phyloP scores from a whole-genome alignment of 37 sponge, comb jelly and placozoan species.

The Spongilla lacustris region DNA sequence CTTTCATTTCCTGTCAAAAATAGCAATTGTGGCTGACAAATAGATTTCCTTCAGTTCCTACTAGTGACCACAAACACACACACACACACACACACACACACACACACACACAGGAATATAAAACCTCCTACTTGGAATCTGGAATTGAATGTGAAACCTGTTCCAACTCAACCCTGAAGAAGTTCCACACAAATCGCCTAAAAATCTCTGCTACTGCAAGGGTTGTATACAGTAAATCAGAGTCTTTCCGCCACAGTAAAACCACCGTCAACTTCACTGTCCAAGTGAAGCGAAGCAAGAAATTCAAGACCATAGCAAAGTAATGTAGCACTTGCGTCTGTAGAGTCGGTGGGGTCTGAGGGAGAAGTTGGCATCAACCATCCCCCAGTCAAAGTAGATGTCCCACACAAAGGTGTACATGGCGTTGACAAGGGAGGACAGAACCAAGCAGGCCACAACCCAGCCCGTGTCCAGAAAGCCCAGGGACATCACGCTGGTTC shows the following conservation, averaged over 20 bases:
- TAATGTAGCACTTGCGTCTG: conserved; percentile 46
- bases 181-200: conserved; percentile 96
- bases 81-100: too few species aligned
- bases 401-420: conserved; percentile 96
- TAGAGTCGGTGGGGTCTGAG: conserved; percentile 76
- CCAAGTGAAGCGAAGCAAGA: conserved; percentile 83
- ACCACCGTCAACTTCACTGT: conserved; percentile 87
- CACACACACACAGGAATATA: too few species aligned
- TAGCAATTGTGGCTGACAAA: too few species aligned
- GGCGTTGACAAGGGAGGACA: conserved; percentile 62
- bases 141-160: too few species aligned
- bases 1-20: too few species aligned
- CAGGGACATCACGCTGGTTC: background rate
- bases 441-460: conserved; percentile 60
- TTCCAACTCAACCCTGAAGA: conserved; percentile 88
- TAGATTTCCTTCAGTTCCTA: too few species aligned
- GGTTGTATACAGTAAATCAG: conserved; percentile 73
- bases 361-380: conserved; percentile 34
- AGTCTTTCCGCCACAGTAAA: conserved; percentile 63
- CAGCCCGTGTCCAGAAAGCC: conserved; percentile 12
- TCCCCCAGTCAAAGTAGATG: conserved; percentile 93
- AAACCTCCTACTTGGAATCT: too few species aligned
- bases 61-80: too few species aligned
- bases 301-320: conserved; percentile 78
- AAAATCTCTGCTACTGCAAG: conserved; percentile 66